Conservation (phyloP, 2,888 invertebrate genomes). For the Itoplectis maculator region DNA sequence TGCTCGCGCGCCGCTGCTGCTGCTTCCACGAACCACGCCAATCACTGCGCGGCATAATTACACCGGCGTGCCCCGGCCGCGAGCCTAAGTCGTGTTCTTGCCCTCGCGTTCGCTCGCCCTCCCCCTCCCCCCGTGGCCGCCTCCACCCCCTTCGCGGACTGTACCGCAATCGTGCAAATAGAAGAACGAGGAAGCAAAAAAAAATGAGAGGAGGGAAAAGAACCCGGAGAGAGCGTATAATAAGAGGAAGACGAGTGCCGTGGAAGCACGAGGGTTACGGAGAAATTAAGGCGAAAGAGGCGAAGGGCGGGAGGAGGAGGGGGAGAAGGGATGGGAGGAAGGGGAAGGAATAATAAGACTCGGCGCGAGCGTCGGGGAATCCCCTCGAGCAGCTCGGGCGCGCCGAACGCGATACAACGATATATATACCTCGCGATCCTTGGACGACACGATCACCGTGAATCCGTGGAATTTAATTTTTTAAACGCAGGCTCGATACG, state of each 20-base stretch:
- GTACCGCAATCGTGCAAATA: conserved; percentile 74
- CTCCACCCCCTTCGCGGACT: conserved; percentile 67
- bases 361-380: conserved; percentile 33
- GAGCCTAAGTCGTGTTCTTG: conserved; percentile 79
- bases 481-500: conserved; percentile 46
- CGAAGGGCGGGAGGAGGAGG: neutral
- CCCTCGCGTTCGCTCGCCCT: conserved; percentile 67
- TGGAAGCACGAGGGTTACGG: conserved; percentile 55
- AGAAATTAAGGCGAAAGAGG: conserved; percentile 63
- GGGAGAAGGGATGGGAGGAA: conserved; percentile 34
- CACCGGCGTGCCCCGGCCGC: conserved; percentile 78
- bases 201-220: no score
- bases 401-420: conserved; percentile 18
- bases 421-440: conserved; percentile 35
- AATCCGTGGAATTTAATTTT: conserved; percentile 61
- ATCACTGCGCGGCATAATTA: conserved; percentile 84
- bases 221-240: conserved; percentile 36
- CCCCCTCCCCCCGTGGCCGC: conserved; percentile 36
- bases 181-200: conserved; percentile 62
- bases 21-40: conserved; percentile 83
- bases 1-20: conserved; percentile 74
- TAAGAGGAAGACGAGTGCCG: conserved; percentile 46
- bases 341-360: conserved; percentile 62
- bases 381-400: conserved; percentile 23
- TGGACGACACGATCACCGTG: conserved; percentile 22